Percentiles rank a stretch among this genome's conserved stretches.
Conservation (phyloP, 2,888 invertebrate species). For the Nomada ruficornis region DNA sequence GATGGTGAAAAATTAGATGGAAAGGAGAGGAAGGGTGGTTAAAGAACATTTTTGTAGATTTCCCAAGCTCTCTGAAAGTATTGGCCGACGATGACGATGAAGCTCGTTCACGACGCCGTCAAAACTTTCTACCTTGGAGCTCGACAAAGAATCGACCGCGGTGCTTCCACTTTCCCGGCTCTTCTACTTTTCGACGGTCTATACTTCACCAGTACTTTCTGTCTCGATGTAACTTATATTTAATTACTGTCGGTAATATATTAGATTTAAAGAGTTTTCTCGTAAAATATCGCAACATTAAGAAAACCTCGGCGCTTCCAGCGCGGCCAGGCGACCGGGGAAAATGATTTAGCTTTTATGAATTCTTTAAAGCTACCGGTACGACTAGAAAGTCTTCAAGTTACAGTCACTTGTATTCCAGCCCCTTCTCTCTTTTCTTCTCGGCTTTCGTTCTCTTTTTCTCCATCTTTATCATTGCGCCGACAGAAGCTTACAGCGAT, state of each 20-base stretch:
- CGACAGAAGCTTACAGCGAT: slow-evolving; percentile 51
- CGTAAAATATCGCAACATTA: slow-evolving; percentile 82
- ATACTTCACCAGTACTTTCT: slow-evolving; percentile 64
- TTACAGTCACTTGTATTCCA: slow-evolving; percentile 60
- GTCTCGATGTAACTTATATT: slow-evolving; percentile 79
- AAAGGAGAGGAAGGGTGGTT: not conserved
- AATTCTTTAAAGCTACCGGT: slow-evolving; percentile 76
- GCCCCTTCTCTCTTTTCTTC: slow-evolving; percentile 26
- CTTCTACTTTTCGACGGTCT: slow-evolving; percentile 53
- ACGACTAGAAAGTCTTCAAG: slow-evolving; percentile 63
- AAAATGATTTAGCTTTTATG: slow-evolving; percentile 81
- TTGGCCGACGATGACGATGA: slow-evolving; percentile 62
- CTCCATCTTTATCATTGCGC: slow-evolving; percentile 50
- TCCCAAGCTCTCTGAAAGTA: slow-evolving; percentile 59
- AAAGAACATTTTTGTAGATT: slow-evolving; percentile 55
- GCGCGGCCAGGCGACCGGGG: slow-evolving; percentile 63
- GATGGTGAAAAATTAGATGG: slow-evolving; percentile 1
- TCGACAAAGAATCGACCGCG: slow-evolving; percentile 68
- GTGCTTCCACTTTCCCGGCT: not conserved
- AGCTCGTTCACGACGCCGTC: slow-evolving; percentile 60
- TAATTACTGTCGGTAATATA: slow-evolving; percentile 82
- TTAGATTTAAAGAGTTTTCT: slow-evolving; percentile 82
- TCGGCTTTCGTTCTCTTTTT: slow-evolving; percentile 6
- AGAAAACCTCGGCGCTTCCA: slow-evolving; percentile 76
- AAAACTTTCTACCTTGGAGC: slow-evolving; percentile 59